Evolutionary conservation across 2,888 invertebrate species (phyloP), one percentile per base, ranked within the genome.

Genomic region (Hirtodrosophila histrioides): DNA sequence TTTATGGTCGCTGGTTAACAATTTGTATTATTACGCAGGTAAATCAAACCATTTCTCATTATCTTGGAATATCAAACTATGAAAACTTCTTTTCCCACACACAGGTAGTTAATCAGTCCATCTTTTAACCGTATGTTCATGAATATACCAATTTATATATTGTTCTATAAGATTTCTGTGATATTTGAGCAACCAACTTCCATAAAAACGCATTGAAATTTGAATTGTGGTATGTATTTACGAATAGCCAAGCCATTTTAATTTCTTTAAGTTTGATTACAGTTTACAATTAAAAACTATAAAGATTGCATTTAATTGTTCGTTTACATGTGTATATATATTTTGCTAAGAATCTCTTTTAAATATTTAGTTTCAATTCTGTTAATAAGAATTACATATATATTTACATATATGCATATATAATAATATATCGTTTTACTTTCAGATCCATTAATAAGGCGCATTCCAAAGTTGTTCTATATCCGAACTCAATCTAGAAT

Each of bases 181-280:
- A 2, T 17, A 27, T 0, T 37, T 33, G 17, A 31, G 10, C 17
- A 6, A 12, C 12, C 9, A 3, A 3, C 9, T 3, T 2, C 0
- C 27, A 60, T 41, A 43, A 39, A 69, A 72, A 31, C 46, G 3
- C 29, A 12, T 39, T 7, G 5, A 7, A 35, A 17, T 7, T 10
- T 50, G 27, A 9, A 55, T 68, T 60, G 37, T 69, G 44, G 27
- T 84, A 45, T 64, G 43, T 85, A 65, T 77, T 39, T 85, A 70
- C 64, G 67, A 85, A 88, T 89, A 89, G 86, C 86, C 86, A 89
- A 84, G 86, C 86, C 89, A 88, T 86, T 88, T 71, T 60, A 84
- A 76, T 76, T 64, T 79, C 58, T 73, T 82, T 55, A 83, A 57
- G 61, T 81, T 75, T 71, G 78, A 83, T 85, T 85, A 88, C 85